Evolutionary conservation across 2,888 invertebrate genomes (phyloP).

Genomic region (Magallana nippona): DNA sequence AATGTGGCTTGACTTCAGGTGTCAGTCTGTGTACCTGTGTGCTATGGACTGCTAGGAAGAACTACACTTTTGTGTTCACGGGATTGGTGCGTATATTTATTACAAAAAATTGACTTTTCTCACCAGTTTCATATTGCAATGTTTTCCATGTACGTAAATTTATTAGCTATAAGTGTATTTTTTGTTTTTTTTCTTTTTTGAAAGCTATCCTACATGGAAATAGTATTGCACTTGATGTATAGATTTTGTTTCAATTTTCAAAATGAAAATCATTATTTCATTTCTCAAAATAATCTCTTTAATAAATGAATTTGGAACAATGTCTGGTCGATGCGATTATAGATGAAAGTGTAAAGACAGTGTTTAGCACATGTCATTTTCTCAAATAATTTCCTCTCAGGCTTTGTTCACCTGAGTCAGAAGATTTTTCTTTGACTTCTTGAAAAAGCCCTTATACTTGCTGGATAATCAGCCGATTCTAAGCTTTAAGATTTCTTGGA

Average conservation of each 20-base stretch:
- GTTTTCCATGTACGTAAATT: background rate
- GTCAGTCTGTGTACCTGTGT: background rate
- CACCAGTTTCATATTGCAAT: conserved; percentile 1
- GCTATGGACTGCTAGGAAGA: conserved; percentile 19
- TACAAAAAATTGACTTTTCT: background rate
- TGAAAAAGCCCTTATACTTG: background rate
- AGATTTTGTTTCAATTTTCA: too few species aligned
- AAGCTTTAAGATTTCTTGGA: background rate
- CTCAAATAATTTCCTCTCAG: background rate
- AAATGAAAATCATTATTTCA: too few species aligned
- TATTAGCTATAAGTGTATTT: too few species aligned
- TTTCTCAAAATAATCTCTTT: too few species aligned
- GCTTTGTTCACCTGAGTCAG: background rate
- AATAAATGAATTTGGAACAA: conserved; percentile 1
- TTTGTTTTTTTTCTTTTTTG: too few species aligned
- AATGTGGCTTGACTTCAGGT: conserved; percentile 33
- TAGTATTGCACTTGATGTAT: too few species aligned
- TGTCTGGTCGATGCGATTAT: background rate
- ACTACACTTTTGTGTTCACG: background rate
- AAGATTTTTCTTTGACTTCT: background rate
- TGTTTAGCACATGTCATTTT: conserved; percentile 11
- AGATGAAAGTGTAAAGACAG: background rate
- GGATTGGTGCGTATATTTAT: conserved; percentile 11
- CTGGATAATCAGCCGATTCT: conserved; percentile 22
- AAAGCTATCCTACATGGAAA: too few species aligned